Evolutionary conservation across 2,888 invertebrate species (phyloP).

Genomic region (Mesoligia furuncula): DNA sequence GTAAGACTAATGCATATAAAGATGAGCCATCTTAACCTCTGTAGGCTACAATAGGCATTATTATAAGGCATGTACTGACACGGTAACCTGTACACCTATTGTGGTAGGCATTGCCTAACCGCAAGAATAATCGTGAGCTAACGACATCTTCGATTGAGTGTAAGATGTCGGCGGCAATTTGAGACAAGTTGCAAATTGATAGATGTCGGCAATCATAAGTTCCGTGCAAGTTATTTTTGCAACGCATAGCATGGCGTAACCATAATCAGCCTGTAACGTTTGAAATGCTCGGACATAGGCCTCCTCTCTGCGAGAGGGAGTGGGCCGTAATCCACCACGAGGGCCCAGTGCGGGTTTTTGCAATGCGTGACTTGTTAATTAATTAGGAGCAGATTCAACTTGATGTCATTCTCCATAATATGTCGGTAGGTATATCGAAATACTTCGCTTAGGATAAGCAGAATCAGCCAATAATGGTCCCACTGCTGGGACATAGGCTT

Average conservation of each 20-base stretch:
- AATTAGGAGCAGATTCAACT: neutral
- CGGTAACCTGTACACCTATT: conserved; percentile 33
- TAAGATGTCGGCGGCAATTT: neutral
- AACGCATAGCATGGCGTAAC: neutral
- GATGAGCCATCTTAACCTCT: conserved; percentile 20
- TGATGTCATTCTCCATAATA: neutral
- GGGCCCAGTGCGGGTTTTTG: neutral
- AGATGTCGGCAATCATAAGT: neutral
- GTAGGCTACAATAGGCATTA: conserved; percentile 41
- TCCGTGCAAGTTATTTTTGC: neutral
- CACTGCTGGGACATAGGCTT: too few relatives aligned
- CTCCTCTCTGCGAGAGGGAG: neutral
- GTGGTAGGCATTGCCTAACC: conserved; percentile 38
- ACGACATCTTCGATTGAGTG: conserved; percentile 13
- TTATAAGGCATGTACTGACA: conserved; percentile 33
- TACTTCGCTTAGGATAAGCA: too few relatives aligned
- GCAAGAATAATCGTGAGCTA: conserved; percentile 22
- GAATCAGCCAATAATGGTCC: too few relatives aligned
- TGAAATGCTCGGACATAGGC: too few relatives aligned
- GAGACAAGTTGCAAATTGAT: conserved; percentile 5
- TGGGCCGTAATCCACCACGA: neutral
- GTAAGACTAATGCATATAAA: conserved; percentile 28
- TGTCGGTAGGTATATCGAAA: too few relatives aligned
- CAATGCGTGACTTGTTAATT: neutral
- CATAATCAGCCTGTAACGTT: too few relatives aligned